These are phyloP conservation scores for Escarpia spicata DNA, from an alignment of 2,888 invertebrate species.

Conservation along the genomic window DNA sequence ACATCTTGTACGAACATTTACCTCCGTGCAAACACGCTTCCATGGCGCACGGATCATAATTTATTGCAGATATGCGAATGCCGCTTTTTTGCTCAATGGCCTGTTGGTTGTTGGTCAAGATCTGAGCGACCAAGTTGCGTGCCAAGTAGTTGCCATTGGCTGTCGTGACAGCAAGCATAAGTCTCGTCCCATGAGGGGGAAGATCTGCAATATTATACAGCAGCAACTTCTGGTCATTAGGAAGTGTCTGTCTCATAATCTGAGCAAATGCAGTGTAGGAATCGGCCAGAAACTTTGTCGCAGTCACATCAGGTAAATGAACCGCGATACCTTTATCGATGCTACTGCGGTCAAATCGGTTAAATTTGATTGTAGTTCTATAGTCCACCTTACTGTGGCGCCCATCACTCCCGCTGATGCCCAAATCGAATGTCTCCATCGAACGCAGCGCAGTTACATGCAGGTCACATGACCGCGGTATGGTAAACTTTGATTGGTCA, in stretches of 20 bases:
- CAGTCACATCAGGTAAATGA: conserved; percentile 78
- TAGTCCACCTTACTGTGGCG: conserved; percentile 87
- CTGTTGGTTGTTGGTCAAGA: conserved; percentile 39
- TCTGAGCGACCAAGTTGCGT: conserved; percentile 36
- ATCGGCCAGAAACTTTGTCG: conserved; percentile 79
- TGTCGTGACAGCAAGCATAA: conserved; percentile 68
- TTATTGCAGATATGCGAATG: conserved; percentile 43
- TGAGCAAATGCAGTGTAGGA: conserved; percentile 66
- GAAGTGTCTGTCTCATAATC: not conserved
- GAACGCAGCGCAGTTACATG: conserved; percentile 69
- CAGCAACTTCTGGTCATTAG: not conserved
- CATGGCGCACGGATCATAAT: conserved; percentile 57
- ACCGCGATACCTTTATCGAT: conserved; percentile 85
- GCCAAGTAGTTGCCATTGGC: conserved; percentile 70
- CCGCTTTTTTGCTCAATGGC: conserved; percentile 44
- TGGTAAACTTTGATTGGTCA: conserved; percentile 67
- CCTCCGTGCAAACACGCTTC: conserved; percentile 71
- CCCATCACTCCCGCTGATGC: conserved; percentile 89
- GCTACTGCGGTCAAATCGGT: conserved; percentile 82
- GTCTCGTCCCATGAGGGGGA: not conserved
- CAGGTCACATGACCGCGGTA: conserved; percentile 80
- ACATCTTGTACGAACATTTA: conserved; percentile 57
- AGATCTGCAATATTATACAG: not conserved
- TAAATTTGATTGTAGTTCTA: conserved; percentile 83
- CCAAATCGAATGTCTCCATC: conserved; percentile 69